Evolutionary conservation across 2,113 vertebrate species (phyloP).

Genomic region (Reinhardtius hippoglossoides): DNA sequence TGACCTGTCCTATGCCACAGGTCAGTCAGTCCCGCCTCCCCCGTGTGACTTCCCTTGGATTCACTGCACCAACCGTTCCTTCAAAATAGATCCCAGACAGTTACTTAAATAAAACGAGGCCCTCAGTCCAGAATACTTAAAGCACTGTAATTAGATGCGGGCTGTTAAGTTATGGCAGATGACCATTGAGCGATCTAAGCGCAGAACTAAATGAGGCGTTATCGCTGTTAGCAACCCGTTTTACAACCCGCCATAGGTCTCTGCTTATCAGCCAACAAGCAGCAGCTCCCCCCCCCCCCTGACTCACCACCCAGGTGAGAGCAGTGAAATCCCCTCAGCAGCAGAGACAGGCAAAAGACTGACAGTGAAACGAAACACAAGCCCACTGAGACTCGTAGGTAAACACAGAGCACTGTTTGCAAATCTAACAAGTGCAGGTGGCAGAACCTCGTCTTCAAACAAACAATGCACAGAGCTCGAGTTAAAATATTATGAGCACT

Average conservation of each 20-base stretch:
- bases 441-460: constrained; percentile 8
- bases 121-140: neutral
- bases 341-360: constrained; percentile 32
- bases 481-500: constrained; percentile 9
- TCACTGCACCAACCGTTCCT: neutral
- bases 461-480: constrained; percentile 2
- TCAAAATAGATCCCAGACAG: constrained; percentile 10
- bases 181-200: constrained; percentile 7
- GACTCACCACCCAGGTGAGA: constrained; percentile 93
- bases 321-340: constrained; percentile 81
- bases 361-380: constrained; percentile 37
- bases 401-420: constrained; percentile 25
- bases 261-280: constrained; percentile 87
- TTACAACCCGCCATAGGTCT: constrained; percentile 78
- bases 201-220: constrained; percentile 20
- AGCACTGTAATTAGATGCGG: constrained; percentile 1
- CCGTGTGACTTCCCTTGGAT: neutral
- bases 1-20: constrained; percentile 95
- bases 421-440: constrained; percentile 26
- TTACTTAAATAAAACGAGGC: neutral
- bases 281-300: constrained; percentile 83
- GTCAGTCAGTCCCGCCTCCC: constrained; percentile 74
- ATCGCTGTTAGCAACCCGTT: constrained; percentile 19
- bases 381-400: constrained; percentile 1
- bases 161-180: constrained; percentile 12